Conservation (phyloP, 2,888 invertebrate species). For the Eupsilia transversa region DNA sequence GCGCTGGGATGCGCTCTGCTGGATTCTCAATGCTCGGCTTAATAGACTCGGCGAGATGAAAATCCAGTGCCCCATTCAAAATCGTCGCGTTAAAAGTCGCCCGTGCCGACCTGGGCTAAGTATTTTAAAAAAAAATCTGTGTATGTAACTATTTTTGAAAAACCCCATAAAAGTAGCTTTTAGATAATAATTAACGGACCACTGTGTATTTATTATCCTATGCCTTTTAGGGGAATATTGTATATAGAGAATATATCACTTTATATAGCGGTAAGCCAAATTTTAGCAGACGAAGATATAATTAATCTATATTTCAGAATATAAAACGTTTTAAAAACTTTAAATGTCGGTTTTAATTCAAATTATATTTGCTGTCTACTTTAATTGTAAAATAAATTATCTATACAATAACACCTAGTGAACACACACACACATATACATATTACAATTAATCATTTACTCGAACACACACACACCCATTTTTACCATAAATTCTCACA, state of each 20-base stretch:
- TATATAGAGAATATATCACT: conserved; percentile 77
- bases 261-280: conserved; percentile 68
- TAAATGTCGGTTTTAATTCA: conserved; percentile 48
- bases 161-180: conserved; percentile 71
- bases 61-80: background rate
- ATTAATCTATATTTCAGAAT: conserved; percentile 67
- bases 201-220: conserved; percentile 83
- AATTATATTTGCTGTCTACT: conserved; percentile 43
- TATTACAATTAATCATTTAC: background rate
- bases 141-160: conserved; percentile 66
- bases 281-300: conserved; percentile 71
- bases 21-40: background rate
- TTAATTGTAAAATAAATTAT: background rate
- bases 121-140: background rate
- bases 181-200: conserved; percentile 82
- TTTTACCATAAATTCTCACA: conserved; percentile 16
- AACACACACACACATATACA: background rate
- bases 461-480: background rate
- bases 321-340: conserved; percentile 43
- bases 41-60: background rate
- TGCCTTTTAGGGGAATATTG: conserved; percentile 81
- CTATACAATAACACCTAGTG: background rate
- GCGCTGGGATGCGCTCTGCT: background rate
- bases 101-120: too few relatives aligned
- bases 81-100: background rate